These are phyloP conservation scores for Drosophila murphyi DNA, from an alignment of 1,140 invertebrate species.

Conservation along the genomic window DNA sequence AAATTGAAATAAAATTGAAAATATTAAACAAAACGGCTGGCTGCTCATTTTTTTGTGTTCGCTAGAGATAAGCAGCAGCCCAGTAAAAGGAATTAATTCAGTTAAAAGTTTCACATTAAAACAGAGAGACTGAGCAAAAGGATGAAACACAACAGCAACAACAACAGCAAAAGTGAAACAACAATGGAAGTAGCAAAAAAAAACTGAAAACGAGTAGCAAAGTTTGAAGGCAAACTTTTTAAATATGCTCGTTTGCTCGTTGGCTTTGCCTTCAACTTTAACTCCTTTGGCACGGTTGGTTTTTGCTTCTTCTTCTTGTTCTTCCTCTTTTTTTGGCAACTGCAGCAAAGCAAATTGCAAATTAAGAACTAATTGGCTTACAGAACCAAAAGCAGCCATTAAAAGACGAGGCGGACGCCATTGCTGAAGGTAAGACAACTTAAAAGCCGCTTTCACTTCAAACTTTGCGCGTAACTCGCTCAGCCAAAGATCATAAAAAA, in stretches of 20 bases:
- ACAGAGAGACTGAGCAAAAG: conserved; percentile 36
- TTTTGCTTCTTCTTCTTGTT: conserved; percentile 17
- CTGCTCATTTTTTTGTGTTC: conserved; percentile 55
- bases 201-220: conserved; percentile 47
- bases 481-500: conserved; percentile 51
- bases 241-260: conserved; percentile 80
- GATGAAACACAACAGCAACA: conserved; percentile 13
- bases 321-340: conserved; percentile 43
- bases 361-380: conserved; percentile 83
- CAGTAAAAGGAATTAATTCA: conserved; percentile 81
- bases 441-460: conserved; percentile 67
- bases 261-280: conserved; percentile 75
- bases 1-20: conserved; percentile 24
- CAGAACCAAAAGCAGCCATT: conserved; percentile 80
- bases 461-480: conserved; percentile 66
- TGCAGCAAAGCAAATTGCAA: conserved; percentile 83
- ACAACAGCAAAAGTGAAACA: conserved; percentile 51
- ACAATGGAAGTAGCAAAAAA: conserved; percentile 39
- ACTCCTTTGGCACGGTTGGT: conserved; percentile 59
- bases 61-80: conserved; percentile 67
- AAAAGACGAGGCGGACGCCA: conserved; percentile 48
- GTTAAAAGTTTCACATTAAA: conserved; percentile 81
- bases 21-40: conserved; percentile 49
- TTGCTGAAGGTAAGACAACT: conserved; percentile 21
- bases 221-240: conserved; percentile 79